Evolutionary conservation across 2,113 vertebrate species (phyloP).

Genomic region (Hippotragus niger): DNA sequence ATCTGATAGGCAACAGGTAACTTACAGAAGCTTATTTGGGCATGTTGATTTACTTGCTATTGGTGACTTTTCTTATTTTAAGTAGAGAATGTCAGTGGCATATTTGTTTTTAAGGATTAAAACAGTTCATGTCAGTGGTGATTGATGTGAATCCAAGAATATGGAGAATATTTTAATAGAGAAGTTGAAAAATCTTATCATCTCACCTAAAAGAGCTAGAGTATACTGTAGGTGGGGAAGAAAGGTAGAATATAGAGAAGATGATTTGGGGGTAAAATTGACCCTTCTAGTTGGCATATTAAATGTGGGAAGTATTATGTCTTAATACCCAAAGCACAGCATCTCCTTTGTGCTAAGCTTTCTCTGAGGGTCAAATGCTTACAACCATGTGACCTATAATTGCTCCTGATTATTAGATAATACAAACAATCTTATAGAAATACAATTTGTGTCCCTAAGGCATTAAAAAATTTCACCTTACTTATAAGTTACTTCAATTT

Average conservation of each 20-base stretch:
- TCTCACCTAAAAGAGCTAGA: not conserved
- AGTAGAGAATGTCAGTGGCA: not conserved
- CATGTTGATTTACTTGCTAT: not conserved
- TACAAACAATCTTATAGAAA: constrained; percentile 40
- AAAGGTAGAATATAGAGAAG: not conserved
- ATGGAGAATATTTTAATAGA: not conserved
- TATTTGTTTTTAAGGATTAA: not conserved
- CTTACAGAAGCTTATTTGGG: not conserved
- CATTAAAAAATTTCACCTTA: constrained; percentile 13
- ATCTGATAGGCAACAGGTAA: not conserved
- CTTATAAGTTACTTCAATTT: not conserved
- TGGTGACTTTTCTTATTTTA: not conserved
- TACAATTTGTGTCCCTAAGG: constrained; percentile 12
- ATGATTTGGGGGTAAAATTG: not conserved
- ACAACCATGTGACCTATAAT: not conserved
- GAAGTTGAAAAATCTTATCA: not conserved
- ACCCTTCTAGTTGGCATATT: not conserved
- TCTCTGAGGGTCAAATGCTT: not conserved
- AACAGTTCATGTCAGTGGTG: not conserved
- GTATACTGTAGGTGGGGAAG: accelerated
- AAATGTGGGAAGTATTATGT: not conserved
- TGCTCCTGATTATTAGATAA: not conserved
- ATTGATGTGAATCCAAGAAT: not conserved
- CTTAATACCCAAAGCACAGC: not conserved
- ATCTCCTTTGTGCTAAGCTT: not conserved